Evolutionary conservation across 2,888 invertebrate species (phyloP).

Genomic region (Andrena flavipes): DNA sequence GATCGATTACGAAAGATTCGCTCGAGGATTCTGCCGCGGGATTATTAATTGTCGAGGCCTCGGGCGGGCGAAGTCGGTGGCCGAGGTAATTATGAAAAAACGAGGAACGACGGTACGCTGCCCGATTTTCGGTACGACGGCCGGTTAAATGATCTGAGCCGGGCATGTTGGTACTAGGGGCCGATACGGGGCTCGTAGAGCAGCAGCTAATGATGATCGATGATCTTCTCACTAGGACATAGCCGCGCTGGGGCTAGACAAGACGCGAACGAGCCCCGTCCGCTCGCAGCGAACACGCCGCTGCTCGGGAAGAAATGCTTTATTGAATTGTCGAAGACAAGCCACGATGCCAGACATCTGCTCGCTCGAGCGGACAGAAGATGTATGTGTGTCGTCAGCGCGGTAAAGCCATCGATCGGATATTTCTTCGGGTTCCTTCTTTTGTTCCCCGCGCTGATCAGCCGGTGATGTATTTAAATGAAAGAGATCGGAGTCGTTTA

Average conservation of each 20-base stretch:
- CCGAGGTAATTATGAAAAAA: conserved; percentile 6
- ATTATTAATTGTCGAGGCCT: conserved; percentile 30
- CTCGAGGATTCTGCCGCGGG: conserved; percentile 1
- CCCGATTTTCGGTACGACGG: conserved; percentile 50
- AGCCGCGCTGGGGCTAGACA: conserved; percentile 42
- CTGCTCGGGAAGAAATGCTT: conserved; percentile 59
- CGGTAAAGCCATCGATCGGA: conserved; percentile 49
- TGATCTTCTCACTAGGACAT: conserved; percentile 72
- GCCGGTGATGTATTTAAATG: conserved; percentile 39
- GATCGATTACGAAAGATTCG: conserved; percentile 2
- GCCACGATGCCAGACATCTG: conserved; percentile 54
- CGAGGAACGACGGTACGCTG: neutral
- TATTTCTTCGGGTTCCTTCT: conserved; percentile 39
- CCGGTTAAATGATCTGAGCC: conserved; percentile 50
- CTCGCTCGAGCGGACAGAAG: conserved; percentile 45
- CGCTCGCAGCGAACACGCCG: conserved; percentile 37
- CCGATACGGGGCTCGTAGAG: conserved; percentile 47
- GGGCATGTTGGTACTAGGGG: conserved; percentile 29
- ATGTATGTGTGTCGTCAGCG: conserved; percentile 50
- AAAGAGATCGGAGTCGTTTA: conserved; percentile 17
- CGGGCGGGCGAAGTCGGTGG: conserved; percentile 19
- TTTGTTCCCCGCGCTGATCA: conserved; percentile 34
- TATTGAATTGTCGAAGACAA: conserved; percentile 65
- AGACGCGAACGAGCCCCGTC: conserved; percentile 41
- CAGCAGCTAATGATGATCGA: conserved; percentile 77